Conservation (phyloP, 2,888 invertebrate genomes). For the Latrodectus hesperus region DNA sequence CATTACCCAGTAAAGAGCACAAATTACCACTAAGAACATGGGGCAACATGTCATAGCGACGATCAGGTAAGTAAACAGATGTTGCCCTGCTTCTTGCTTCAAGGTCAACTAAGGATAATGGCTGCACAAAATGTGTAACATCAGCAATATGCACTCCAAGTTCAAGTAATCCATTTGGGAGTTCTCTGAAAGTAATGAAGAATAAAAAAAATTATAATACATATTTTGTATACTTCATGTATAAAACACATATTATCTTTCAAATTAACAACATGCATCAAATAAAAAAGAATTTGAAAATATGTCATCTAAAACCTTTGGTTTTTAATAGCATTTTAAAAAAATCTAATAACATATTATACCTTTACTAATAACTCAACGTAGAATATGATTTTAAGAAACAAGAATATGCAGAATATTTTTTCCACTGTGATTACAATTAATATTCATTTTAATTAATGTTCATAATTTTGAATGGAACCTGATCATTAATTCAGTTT, state of each 20-base stretch:
- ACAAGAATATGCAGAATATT: too few relatives aligned
- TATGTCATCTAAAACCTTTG: background rate
- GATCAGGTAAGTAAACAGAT: slow-evolving; percentile 76
- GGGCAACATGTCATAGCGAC: slow-evolving; percentile 75
- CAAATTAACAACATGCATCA: background rate
- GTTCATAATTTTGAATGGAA: too few relatives aligned
- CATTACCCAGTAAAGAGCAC: slow-evolving; percentile 74
- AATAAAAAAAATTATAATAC: background rate
- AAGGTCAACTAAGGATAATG: slow-evolving; percentile 75
- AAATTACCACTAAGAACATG: slow-evolving; percentile 74
- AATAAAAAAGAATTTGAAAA: background rate
- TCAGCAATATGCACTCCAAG: slow-evolving; percentile 78
- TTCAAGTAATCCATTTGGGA: slow-evolving; percentile 73
- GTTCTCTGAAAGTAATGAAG: slow-evolving; percentile 70
- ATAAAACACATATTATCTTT: background rate
- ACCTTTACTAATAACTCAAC: too few relatives aligned
- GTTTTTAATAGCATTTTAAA: too few relatives aligned
- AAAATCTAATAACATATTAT: too few relatives aligned
- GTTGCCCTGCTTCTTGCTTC: slow-evolving; percentile 76
- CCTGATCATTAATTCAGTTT: too few relatives aligned
- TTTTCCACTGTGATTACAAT: too few relatives aligned
- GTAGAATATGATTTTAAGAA: too few relatives aligned
- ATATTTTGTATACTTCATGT: background rate
- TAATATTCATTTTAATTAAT: too few relatives aligned
- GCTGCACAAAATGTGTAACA: slow-evolving; percentile 77